Percentiles rank a stretch among this genome's conserved stretches.
Evolutionary conservation across 2,797 vertebrate species (phyloP).

Genomic region (Orestias chungarensis): DNA sequence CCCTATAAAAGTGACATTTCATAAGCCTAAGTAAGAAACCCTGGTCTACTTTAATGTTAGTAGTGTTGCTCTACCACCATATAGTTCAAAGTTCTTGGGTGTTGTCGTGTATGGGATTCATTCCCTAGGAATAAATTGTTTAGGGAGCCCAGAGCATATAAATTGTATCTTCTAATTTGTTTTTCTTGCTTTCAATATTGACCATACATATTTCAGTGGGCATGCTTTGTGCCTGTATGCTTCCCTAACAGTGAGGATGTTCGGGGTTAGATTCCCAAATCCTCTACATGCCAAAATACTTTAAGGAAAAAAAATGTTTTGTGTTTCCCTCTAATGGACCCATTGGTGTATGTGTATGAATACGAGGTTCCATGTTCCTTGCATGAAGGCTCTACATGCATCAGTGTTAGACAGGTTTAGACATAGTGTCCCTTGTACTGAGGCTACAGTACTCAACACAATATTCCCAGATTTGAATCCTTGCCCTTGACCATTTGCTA

Average conservation of each 20-base stretch:
- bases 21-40: background rate
- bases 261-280: background rate
- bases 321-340: background rate
- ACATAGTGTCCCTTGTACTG: no score
- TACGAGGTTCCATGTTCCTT: no score
- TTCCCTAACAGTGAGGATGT: slow-evolving; percentile 3
- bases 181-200: background rate
- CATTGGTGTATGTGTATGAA: background rate
- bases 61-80: background rate
- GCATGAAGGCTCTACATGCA: no score
- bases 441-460: no score
- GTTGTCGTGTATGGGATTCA: background rate
- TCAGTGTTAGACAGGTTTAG: no score
- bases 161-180: slow-evolving; percentile 3
- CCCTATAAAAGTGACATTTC: background rate
- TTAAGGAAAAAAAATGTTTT: background rate
- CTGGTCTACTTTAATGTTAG: background rate
- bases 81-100: background rate
- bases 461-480: no score
- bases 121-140: background rate
- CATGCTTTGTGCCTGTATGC: background rate
- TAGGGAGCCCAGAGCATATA: background rate
- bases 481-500: no score
- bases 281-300: background rate
- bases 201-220: background rate